Evolutionary conservation across 2,888 invertebrate species (phyloP), one percentile per base, ranked within the genome.

Genomic region (Bombylius major): DNA sequence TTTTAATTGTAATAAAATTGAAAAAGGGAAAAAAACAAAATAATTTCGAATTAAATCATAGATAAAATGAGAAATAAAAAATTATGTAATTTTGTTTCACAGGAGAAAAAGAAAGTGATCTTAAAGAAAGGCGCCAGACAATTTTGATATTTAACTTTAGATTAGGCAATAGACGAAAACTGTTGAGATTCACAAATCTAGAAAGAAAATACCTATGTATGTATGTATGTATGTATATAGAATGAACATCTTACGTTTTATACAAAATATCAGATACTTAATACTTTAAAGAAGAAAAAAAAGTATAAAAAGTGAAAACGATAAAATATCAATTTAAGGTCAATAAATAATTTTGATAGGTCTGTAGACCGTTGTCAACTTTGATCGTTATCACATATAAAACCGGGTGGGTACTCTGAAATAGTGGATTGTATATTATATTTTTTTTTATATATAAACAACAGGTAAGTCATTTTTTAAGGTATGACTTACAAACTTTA

Each of bases 281-380:
- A 23, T 23, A 23, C 23, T 23, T 23, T 23, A 23, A n/a, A n/a
- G n/a, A n/a, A 23, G 23, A 3, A 36, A 36, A 36, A 36, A 36
- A 9, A 36, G 6, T 11, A 42, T 11, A 42, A 42, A 7, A 42
- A 11, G 1, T 42, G 39, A 42, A 42, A 42, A 49, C 54, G 54
- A 54, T 54, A 54, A 54, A 50, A 54, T 60, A 61, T 63, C 63
- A 61, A 63, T 63, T 63, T 62, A 62, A 58, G 60, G 55, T 60
- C 59, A 63, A 62, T 63, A 63, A 63, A 63, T 63, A 62, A 63
- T 63, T 63, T 63, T 62, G 61, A 62, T 63, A 61, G 62, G 60
- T 58, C 61, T 60, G 60, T 61, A 59, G 57, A 63, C 62, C 60
- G 60, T 58, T 50, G 60, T 56, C 54, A 54, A 61, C 54, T 36